Percentiles rank a stretch among this genome's conserved stretches.
phyloP scores from a whole-genome alignment of 2,113 vertebrate genomes.

The Glaucidium brasilianum region DNA sequence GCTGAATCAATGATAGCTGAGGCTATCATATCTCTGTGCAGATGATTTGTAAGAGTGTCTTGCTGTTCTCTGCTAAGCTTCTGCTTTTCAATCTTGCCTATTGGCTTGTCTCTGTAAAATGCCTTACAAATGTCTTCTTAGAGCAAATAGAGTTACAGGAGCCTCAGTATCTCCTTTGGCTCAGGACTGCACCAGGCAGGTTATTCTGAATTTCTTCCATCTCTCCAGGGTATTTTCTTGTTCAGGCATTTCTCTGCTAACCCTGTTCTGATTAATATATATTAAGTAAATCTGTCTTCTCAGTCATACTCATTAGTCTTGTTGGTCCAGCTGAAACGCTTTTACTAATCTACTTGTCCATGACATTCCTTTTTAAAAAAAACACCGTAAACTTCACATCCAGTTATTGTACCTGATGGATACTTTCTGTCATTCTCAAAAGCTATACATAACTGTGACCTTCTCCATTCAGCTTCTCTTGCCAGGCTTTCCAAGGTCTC shows the following conservation, averaged over 20 bases:
- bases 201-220: background rate
- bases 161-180: background rate
- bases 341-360: background rate
- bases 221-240: background rate
- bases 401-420: background rate
- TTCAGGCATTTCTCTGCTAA: background rate
- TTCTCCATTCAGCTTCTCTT: background rate
- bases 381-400: background rate
- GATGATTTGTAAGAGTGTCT: background rate
- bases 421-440: constrained; percentile 6
- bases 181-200: background rate
- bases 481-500: background rate
- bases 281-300: background rate
- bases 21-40: background rate
- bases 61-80: background rate
- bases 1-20: background rate
- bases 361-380: background rate
- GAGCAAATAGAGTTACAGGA: background rate
- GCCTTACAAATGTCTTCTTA: background rate
- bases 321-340: background rate
- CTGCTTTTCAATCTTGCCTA: background rate
- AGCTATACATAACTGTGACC: background rate
- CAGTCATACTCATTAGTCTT: background rate
- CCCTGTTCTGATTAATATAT: background rate
- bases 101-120: background rate